phyloP scores from a whole-genome alignment of 2,113 vertebrate genomes.

The Muscicapa adusta region DNA sequence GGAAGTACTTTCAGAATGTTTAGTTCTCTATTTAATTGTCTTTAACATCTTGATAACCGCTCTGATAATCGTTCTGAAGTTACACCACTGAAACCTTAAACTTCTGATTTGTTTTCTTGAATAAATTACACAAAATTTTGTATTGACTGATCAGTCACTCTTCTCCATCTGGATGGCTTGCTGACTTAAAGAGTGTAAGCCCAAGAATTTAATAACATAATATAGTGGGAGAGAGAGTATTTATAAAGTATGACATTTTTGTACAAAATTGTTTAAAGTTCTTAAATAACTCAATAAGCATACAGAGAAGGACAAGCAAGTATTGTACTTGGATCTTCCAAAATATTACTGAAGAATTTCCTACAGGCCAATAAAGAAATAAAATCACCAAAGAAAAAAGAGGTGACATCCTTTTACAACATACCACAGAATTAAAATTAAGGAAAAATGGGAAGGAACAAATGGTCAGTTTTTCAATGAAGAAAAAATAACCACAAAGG shows the following conservation, averaged over 20 bases:
- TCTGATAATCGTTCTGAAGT: neutral
- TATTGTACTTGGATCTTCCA: neutral
- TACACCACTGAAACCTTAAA: neutral
- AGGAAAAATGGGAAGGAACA: neutral
- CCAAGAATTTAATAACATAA: neutral
- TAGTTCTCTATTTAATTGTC: neutral
- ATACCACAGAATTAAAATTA: neutral
- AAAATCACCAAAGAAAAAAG: neutral
- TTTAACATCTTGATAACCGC: neutral
- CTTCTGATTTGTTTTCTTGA: neutral
- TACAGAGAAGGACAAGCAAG: neutral
- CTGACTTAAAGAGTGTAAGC: neutral
- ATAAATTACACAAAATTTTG: neutral
- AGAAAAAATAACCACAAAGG: neutral
- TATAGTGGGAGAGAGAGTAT: neutral
- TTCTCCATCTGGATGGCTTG: neutral
- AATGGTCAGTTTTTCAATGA: neutral
- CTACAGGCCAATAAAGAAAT: neutral
- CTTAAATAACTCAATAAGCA: neutral
- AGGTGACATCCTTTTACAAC: neutral
- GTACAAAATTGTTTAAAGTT: neutral
- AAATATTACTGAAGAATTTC: neutral
- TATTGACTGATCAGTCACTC: neutral
- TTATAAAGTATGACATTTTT: neutral
- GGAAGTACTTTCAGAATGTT: neutral